phyloP scores from a whole-genome alignment of 2,113 vertebrate species.

The Glareola pratincola region DNA sequence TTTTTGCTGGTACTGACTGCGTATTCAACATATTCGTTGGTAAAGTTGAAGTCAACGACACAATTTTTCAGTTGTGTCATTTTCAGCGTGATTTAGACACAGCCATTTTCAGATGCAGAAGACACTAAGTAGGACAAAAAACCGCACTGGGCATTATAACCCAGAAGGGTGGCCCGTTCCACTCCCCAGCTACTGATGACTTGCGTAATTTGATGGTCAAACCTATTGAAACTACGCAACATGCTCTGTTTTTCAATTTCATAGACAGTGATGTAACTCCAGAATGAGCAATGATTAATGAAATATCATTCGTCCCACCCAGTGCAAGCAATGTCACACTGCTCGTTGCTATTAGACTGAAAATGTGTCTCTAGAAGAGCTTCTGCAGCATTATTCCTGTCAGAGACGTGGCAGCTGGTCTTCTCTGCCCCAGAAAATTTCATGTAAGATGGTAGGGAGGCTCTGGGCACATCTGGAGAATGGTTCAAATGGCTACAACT shows the following conservation, averaged over 20 bases:
- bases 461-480: neutral
- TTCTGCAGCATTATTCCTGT: neutral
- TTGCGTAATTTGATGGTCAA: neutral
- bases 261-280: constrained; percentile 30
- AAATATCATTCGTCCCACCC: constrained; percentile 3
- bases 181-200: neutral
- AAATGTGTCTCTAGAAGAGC: neutral
- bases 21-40: neutral
- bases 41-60: neutral
- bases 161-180: neutral
- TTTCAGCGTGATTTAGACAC: neutral
- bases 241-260: constrained; percentile 19
- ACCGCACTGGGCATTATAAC: neutral
- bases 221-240: neutral
- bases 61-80: neutral
- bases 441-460: neutral
- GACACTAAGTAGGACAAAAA: neutral
- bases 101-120: neutral
- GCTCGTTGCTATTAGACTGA: neutral
- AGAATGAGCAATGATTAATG: constrained; percentile 57
- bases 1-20: neutral
- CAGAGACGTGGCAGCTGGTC: neutral
- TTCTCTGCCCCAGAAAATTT: neutral
- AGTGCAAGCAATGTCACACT: constrained; percentile 11
- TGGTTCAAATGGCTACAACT: neutral